phyloP scores from a whole-genome alignment of 2,113 vertebrate species.

The Spea bombifrons region DNA sequence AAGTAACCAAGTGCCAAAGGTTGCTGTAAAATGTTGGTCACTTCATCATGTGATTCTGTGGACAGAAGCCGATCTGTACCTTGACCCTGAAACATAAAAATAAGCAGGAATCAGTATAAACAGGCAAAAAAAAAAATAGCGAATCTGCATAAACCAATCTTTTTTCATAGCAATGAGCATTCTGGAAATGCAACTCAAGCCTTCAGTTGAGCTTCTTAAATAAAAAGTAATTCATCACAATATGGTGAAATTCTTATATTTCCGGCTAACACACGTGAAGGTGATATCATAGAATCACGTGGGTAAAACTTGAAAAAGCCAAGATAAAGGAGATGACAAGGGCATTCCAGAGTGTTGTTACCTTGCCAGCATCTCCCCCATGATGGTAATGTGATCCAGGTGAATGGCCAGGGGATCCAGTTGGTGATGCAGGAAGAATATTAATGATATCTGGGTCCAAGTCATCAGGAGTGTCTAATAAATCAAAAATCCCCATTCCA shows the following conservation, averaged over 20 bases:
- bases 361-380: slow-evolving; percentile 90
- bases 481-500: slow-evolving; percentile 90
- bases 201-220: no score
- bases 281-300: no score
- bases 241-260: no score
- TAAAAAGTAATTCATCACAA: no score
- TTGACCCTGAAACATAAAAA: slow-evolving; percentile 74
- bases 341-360: slow-evolving; percentile 52
- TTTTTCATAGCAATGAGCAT: no score
- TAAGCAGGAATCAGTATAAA: background rate
- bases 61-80: slow-evolving; percentile 87
- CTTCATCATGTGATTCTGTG: slow-evolving; percentile 94
- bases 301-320: no score
- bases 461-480: slow-evolving; percentile 85
- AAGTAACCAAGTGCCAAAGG: slow-evolving; percentile 97
- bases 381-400: slow-evolving; percentile 93
- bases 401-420: slow-evolving; percentile 89
- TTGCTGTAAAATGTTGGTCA: slow-evolving; percentile 96
- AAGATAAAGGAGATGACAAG: no score
- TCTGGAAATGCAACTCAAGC: no score
- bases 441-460: slow-evolving; percentile 95
- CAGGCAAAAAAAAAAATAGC: background rate
- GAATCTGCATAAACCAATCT: no score
- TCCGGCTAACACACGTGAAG: no score
- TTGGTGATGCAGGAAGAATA: slow-evolving; percentile 91